Percentiles rank a stretch among this genome's conserved stretches.
These are phyloP conservation scores for Calyptommatus sinebrachiatus DNA, from an alignment of 2,113 vertebrate genomes.

Conservation along the genomic window DNA sequence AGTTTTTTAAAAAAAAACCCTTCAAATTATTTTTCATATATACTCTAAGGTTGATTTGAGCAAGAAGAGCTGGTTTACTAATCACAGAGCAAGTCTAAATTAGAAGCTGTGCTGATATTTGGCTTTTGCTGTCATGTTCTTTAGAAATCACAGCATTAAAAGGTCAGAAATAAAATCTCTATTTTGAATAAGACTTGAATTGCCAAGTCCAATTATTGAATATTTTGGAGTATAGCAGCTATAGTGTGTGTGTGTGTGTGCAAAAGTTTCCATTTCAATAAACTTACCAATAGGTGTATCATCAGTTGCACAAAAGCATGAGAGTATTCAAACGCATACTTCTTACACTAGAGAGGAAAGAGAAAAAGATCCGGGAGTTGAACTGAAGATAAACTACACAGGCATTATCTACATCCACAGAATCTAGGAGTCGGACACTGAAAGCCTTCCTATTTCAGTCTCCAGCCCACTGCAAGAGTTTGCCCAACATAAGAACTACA, in stretches of 20 bases:
- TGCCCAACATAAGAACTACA: too few species aligned
- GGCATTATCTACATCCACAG: background rate
- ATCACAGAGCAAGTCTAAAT: too few species aligned
- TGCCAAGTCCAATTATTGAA: background rate
- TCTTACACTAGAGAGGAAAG: constrained; percentile 80
- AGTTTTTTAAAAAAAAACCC: too few species aligned
- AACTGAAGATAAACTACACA: background rate
- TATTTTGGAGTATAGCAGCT: too few species aligned
- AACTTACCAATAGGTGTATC: constrained; percentile 80
- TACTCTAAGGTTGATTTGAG: too few species aligned
- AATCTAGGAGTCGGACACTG: background rate
- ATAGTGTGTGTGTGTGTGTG: too few species aligned
- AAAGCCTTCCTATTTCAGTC: background rate
- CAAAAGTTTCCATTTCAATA: too few species aligned
- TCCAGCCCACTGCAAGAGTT: too few species aligned
- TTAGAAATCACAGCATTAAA: too few species aligned
- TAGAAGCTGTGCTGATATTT: background rate
- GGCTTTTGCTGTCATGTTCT: background rate
- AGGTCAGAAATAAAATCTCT: too few species aligned
- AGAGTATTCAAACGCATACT: constrained; percentile 74
- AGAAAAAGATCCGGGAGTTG: background rate
- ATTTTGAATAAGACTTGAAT: background rate
- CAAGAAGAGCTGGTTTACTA: too few species aligned
- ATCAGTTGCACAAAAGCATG: constrained; percentile 68
- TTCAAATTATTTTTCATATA: too few species aligned